These are phyloP conservation scores for Epinephelus moara DNA, from an alignment of 2,113 vertebrate genomes.

Conservation along the genomic window DNA sequence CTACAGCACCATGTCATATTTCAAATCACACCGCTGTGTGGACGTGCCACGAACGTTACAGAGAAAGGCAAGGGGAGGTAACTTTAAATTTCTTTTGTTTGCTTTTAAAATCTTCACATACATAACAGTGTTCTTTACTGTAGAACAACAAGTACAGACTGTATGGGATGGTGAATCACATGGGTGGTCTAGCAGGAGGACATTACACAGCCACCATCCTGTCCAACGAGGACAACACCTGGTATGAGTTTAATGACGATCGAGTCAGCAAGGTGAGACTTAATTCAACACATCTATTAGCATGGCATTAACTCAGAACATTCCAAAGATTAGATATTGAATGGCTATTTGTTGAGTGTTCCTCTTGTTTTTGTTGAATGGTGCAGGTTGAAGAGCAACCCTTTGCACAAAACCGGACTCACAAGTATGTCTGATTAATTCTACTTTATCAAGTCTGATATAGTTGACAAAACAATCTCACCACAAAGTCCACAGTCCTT, in stretches of 20 bases:
- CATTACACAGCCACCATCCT: slow-evolving; percentile 72
- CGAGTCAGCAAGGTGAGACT: slow-evolving; percentile 27
- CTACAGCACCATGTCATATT: slow-evolving; percentile 31
- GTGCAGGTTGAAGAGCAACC: neutral
- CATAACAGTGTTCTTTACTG: neutral
- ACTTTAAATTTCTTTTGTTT: neutral
- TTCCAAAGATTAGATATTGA: neutral
- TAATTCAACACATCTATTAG: rapidly evolving
- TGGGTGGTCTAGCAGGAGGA: slow-evolving; percentile 55
- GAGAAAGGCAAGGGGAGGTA: neutral
- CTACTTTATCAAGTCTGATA: too few relatives aligned
- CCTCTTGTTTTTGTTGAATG: neutral
- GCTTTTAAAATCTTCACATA: neutral
- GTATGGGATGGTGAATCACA: slow-evolving; percentile 73
- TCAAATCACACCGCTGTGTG: slow-evolving; percentile 62
- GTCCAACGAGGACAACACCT: slow-evolving; percentile 43
- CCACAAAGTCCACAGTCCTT: too few relatives aligned
- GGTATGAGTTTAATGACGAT: slow-evolving; percentile 69
- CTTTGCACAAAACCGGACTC: neutral
- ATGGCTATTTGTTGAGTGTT: neutral
- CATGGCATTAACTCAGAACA: neutral
- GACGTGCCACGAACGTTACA: slow-evolving; percentile 40
- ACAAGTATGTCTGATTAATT: slow-evolving; percentile 5
- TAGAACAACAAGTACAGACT: slow-evolving; percentile 64
- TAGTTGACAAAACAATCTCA: too few relatives aligned